These are phyloP conservation scores for Poecile montanus DNA, from an alignment of 2,797 vertebrate genomes.

Conservation along the genomic window DNA sequence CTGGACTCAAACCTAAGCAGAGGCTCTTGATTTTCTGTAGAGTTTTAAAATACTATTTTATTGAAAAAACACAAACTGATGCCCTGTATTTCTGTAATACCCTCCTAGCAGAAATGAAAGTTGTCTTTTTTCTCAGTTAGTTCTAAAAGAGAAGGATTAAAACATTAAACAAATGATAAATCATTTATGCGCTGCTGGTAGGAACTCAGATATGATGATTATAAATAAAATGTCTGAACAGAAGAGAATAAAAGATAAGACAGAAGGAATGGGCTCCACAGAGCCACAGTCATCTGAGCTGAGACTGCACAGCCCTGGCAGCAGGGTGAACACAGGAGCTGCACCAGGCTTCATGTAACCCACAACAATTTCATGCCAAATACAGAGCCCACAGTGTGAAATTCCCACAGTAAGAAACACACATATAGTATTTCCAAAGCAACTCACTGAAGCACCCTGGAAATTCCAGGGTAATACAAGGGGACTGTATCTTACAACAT, in stretches of 20 bases:
- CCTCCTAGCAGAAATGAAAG: neutral
- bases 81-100: neutral
- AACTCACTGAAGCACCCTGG: neutral
- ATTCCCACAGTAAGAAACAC: conserved; percentile 1
- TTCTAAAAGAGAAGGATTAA: neutral
- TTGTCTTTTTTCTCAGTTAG: neutral
- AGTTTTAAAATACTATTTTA: neutral
- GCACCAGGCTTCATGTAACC: neutral
- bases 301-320: neutral
- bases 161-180: neutral
- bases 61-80: neutral
- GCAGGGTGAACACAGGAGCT: neutral
- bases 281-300: neutral
- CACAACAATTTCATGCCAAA: neutral
- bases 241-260: neutral
- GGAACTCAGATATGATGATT: neutral
- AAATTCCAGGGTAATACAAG: neutral
- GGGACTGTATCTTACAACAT: neutral
- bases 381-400: neutral
- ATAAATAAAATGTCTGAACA: neutral
- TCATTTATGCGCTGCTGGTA: neutral
- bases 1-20: neutral
- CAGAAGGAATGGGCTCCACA: neutral
- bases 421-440: neutral
- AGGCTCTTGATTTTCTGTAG: neutral